Percentiles rank a stretch among this genome's conserved stretches.
Conservation (phyloP, 2,888 invertebrate species). For the Metalampra italica region DNA sequence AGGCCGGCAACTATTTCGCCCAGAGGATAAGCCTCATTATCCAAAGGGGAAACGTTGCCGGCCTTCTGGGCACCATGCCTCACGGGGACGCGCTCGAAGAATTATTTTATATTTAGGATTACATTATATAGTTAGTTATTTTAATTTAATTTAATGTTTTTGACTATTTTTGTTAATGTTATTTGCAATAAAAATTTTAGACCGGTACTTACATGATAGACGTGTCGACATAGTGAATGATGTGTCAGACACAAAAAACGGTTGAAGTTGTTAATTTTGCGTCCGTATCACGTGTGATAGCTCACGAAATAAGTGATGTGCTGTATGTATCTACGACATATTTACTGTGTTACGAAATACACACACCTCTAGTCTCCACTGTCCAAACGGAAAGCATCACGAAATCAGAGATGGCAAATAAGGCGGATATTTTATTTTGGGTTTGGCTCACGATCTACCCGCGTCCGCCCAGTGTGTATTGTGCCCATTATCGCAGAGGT, state of each 20-base stretch:
- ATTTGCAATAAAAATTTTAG: too few species aligned
- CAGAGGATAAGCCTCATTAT: too few species aligned
- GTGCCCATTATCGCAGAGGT: constrained; percentile 53
- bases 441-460: constrained; percentile 65
- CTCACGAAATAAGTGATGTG: not conserved
- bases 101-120: too few species aligned
- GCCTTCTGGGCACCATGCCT: too few species aligned
- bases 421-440: constrained; percentile 62
- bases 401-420: constrained; percentile 62
- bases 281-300: not conserved
- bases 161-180: too few species aligned
- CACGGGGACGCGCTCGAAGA: too few species aligned
- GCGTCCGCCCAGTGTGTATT: constrained; percentile 52
- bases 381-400: constrained; percentile 48
- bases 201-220: too few species aligned
- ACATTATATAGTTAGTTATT: too few species aligned
- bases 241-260: not conserved
- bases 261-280: not conserved
- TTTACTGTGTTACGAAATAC: constrained; percentile 23
- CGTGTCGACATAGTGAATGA: not conserved
- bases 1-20: too few species aligned
- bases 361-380: constrained; percentile 20
- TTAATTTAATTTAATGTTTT: too few species aligned
- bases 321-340: not conserved
- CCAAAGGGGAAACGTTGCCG: too few species aligned